A percentile compares a stretch with the other conserved stretches of the same genome.
Conservation (phyloP, 2,797 vertebrate species). For the Enteromius mattozi region DNA sequence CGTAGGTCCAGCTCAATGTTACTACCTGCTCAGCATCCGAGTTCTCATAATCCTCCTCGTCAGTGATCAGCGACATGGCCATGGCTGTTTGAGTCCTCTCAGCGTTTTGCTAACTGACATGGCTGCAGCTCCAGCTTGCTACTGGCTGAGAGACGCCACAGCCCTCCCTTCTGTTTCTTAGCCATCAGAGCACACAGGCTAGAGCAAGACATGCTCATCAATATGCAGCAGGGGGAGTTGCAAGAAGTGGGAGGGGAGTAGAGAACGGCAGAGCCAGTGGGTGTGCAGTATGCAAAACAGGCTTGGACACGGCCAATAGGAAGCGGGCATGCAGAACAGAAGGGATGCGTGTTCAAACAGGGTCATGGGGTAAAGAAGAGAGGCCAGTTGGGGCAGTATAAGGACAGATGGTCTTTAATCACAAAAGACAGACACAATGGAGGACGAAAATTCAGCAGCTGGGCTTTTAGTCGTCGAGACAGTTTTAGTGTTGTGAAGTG, state of each 20-base stretch:
- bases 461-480: conserved; percentile 61
- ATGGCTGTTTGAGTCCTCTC: conserved; percentile 87
- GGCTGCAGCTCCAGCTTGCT: conserved; percentile 83
- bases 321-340: conserved; percentile 51
- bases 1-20: conserved; percentile 54
- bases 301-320: conserved; percentile 64
- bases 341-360: conserved; percentile 70
- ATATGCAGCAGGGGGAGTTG: conserved; percentile 20
- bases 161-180: conserved; percentile 76
- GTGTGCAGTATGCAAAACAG: conserved; percentile 46
- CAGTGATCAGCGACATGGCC: conserved; percentile 94
- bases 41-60: conserved; percentile 95
- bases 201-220: conserved; percentile 60
- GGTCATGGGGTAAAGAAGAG: conserved; percentile 62
- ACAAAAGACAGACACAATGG: conserved; percentile 78
- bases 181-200: conserved; percentile 70
- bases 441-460: conserved; percentile 71
- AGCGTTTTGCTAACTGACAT: conserved; percentile 86
- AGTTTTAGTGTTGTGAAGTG: conserved; percentile 13
- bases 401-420: conserved; percentile 78
- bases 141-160: conserved; percentile 75
- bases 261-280: conserved; percentile 74
- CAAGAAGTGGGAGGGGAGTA: conserved; percentile 72
- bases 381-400: conserved; percentile 63
- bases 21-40: conserved; percentile 92